Evolutionary conservation across 2,797 vertebrate species (phyloP), one percentile per base, ranked within the genome.

Genomic region (Chaetodon trifasciatus): DNA sequence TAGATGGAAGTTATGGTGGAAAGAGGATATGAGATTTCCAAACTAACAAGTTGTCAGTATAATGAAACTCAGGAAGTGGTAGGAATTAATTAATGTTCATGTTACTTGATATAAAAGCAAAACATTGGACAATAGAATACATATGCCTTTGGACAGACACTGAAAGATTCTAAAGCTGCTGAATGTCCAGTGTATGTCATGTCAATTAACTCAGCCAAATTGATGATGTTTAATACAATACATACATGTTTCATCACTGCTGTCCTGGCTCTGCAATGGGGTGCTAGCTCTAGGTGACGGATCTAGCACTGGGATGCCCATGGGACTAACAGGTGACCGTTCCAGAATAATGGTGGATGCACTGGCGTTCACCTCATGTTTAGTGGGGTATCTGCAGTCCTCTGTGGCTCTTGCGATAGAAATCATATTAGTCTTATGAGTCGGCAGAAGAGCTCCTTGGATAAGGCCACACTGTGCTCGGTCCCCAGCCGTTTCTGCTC

Each of bases 401-500:
- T 76, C 82, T n/a, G 78, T 52, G 65, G 80, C 82, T 85, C 85
- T 87, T 70, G 82, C 74, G 1, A 88, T 89, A 5, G 83, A 80
- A 37, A 87, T 84, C 81, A 88, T 86, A 42, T 86, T 84, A 23
- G 74, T 83, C 84, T 79, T 44, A 86, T 74, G 67, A 84, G 58
- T 76, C 53, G 24, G 52, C 88, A 88, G 58, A 78, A 73, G 70
- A 88, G 85, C 56, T 86, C 83, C 63, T 90, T 86, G 16, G 84
- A 88, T 70, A 79, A 73, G 44, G 56, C 16, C 40, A 62, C 63
- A 23, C 2, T 62, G 28, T 60, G 46, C 55, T 86, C 61, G 1
- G 78, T 78, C 4, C 74, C 83, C 40, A 84, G 58, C 3, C 65
- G 42, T 69, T 89, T 70, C 75, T 88, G 66, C 24, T 89, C 75